phyloP scores from a whole-genome alignment of 2,113 vertebrate genomes.

The Grus americana region DNA sequence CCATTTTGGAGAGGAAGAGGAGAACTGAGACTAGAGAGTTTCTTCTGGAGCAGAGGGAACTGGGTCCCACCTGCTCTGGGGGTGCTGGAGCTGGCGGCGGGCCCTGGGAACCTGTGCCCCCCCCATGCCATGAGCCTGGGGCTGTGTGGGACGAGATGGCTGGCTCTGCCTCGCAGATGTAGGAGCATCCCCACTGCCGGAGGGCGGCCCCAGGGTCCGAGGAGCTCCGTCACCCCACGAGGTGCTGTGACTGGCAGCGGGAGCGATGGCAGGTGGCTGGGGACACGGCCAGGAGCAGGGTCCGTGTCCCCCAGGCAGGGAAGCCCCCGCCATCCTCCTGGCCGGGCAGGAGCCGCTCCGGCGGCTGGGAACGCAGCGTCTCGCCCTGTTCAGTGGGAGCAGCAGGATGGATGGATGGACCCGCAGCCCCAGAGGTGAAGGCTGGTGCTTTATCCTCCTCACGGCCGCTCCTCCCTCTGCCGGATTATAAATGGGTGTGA shows the following conservation, averaged over 20 bases:
- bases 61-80: neutral
- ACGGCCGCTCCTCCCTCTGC: neutral
- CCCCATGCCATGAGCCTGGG: neutral
- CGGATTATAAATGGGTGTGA: neutral
- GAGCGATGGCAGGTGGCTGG: neutral
- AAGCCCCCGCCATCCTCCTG: neutral
- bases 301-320: neutral
- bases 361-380: neutral
- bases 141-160: rapidly evolving
- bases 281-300: neutral
- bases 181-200: neutral
- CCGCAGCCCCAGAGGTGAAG: conserved; percentile 6
- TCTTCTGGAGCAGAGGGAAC: neutral
- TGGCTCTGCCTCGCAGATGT: neutral
- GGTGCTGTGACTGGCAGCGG: rapidly evolving
- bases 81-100: neutral
- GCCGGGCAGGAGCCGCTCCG: neutral
- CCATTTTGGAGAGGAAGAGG: neutral
- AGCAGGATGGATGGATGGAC: conserved; percentile 9
- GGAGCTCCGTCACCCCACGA: neutral
- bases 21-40: neutral
- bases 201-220: rapidly evolving
- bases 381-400: neutral
- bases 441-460: neutral
- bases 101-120: neutral